Base-by-base conservation (phyloP, 2,113 vertebrate genomes). In the Melanocharis versteri region DNA sequence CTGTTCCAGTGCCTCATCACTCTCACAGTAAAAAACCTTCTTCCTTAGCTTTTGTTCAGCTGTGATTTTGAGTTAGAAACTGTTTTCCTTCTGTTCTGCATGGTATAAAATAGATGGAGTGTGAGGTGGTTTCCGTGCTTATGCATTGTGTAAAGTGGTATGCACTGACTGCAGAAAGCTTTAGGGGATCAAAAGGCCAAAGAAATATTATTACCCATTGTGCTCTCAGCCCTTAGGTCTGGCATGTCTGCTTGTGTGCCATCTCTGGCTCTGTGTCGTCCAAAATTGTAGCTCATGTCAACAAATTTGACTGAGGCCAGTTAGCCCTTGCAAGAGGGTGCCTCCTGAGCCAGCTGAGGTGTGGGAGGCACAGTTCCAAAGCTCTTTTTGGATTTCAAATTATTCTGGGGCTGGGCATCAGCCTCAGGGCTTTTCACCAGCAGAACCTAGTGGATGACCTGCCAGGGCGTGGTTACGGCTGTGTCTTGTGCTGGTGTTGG, bases 141-240 rank as follows among this genome's bases (percentile, higher is more conserved):
- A 13, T n/a, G 6, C 2, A 3, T 28, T 13, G 7, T 3, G 1
- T 44, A 31, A 65, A 80, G 78, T 22, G 15, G 3, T 24, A 6
- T 7, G 23, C 9, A 20, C 26, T 26, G 5, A 33, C 48, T 69
- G 37, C 26, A 65, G 35, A 87, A 72, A 54, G 11, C 7, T 76
- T 83, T 42, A n/a, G 17, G 47, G 33, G 14, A 26, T 45, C 47
- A 28, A 75, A 79, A 71, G 27, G 30, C 13, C 45, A 27, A 54
- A 62, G 54, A 13, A 2, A 2, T 21, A 19, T 68, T 47, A 14
- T 30, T 80, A 39, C 16, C 3, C 10, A 2, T 2, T 0, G 0
- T 45, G 23, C 13, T 40, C 31, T 89, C 44, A 65, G 11, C 5
- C 54, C 21, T 28, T 21, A 42, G 39, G n/a, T 64, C 42, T 89